phyloP scores from a whole-genome alignment of 2,113 vertebrate species.

The Lathamus discolor region DNA sequence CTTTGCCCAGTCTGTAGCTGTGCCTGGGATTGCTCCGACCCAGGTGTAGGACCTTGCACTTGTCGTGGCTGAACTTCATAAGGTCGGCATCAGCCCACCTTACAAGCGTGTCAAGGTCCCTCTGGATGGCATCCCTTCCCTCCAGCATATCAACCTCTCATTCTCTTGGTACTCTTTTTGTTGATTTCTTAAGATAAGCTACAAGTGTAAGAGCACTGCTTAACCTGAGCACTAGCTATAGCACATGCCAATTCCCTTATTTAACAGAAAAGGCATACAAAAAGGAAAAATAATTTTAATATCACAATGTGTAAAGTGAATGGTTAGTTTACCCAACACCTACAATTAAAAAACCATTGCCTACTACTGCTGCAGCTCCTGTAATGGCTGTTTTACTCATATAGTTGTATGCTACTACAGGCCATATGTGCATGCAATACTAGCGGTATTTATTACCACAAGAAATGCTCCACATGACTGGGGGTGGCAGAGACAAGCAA shows the following conservation, averaged over 20 bases:
- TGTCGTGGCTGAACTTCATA: too few relatives aligned
- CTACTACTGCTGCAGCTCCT: neutral
- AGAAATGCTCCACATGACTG: conserved; percentile 81
- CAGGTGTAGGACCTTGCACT: too few relatives aligned
- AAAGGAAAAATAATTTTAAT: neutral
- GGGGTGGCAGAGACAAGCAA: conserved; percentile 77
- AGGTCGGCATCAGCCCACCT: too few relatives aligned
- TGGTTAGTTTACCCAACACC: neutral
- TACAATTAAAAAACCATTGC: neutral
- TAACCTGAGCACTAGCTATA: neutral
- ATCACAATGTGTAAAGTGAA: neutral
- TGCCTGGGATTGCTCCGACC: too few relatives aligned
- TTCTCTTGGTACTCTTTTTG: neutral
- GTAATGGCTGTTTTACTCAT: neutral
- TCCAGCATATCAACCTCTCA: neutral
- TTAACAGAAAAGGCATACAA: neutral
- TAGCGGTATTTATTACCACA: conserved; percentile 76
- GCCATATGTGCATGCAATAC: accelerated
- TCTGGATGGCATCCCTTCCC: too few relatives aligned
- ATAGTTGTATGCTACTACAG: neutral
- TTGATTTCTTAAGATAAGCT: neutral
- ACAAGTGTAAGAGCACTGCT: neutral
- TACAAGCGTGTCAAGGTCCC: too few relatives aligned
- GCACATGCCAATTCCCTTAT: neutral
- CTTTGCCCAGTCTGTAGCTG: too few relatives aligned